A percentile compares a stretch with the other conserved stretches of the same genome.
Conservation (phyloP, 2,888 invertebrate species). For the Acleris holmiana region DNA sequence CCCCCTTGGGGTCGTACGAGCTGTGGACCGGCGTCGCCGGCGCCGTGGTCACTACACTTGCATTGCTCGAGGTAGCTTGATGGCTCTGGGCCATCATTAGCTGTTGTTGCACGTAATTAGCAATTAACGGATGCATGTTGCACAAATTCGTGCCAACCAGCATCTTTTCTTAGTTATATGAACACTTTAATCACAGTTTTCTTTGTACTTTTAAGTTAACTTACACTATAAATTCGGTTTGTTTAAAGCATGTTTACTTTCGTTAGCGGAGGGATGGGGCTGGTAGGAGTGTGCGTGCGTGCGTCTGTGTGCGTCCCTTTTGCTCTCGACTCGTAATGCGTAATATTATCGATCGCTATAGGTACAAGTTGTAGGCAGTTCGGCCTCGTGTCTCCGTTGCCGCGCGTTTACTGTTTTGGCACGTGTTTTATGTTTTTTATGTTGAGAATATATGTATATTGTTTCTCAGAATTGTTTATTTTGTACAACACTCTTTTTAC, state of each 20-base stretch:
- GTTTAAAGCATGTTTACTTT: constrained; percentile 80
- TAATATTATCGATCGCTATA: constrained; percentile 84
- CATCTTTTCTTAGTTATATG: constrained; percentile 55
- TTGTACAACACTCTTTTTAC: constrained; percentile 19
- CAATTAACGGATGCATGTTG: constrained; percentile 66
- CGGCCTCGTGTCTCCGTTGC: constrained; percentile 63
- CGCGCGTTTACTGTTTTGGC: constrained; percentile 60
- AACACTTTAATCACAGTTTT: constrained; percentile 72
- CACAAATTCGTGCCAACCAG: constrained; percentile 72
- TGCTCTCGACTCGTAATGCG: constrained; percentile 72
- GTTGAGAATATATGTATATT: constrained; percentile 37
- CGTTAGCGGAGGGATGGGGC: constrained; percentile 58
- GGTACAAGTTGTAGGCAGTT: constrained; percentile 67
- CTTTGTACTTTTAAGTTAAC: constrained; percentile 72
- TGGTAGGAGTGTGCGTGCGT: constrained; percentile 58
- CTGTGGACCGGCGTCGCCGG: constrained; percentile 75
- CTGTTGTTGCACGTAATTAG: constrained; percentile 62
- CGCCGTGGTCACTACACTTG: constrained; percentile 64
- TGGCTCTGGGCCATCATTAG: constrained; percentile 45
- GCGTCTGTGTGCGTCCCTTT: constrained; percentile 58
- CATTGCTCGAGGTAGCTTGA: constrained; percentile 54
- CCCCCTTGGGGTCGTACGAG: constrained; percentile 52
- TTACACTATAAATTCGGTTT: constrained; percentile 82
- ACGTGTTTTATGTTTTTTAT: constrained; percentile 39
- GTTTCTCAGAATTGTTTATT: constrained; percentile 52